These are phyloP conservation scores for Mesorhabditis spiculigera DNA, from an alignment of 2,888 invertebrate genomes.

Conservation along the genomic window DNA sequence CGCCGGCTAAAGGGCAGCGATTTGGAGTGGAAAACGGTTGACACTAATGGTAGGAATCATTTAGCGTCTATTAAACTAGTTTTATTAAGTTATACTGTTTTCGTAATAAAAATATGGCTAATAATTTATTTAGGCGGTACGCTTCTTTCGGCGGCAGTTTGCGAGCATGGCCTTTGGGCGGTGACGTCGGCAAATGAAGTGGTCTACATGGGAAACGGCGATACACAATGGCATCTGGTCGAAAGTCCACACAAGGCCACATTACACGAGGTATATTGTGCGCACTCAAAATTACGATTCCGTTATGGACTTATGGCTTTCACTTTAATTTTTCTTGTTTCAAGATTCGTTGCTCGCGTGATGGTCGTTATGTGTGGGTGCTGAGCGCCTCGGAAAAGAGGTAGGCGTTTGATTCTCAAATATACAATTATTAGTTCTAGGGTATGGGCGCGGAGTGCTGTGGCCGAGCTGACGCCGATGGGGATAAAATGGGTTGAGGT, in stretches of 20 bases:
- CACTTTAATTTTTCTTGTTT: background rate
- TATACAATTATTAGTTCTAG: background rate
- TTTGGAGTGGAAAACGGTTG: too few relatives aligned
- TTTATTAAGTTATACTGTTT: too few relatives aligned
- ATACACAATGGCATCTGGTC: background rate
- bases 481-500: slow-evolving; percentile 3
- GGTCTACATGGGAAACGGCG: background rate
- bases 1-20: background rate
- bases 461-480: slow-evolving; percentile 5
- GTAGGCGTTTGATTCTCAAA: background rate
- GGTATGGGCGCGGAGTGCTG: background rate
- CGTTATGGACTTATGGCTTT: background rate
- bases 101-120: too few relatives aligned
- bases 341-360: background rate
- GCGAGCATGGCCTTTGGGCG: too few relatives aligned
- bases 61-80: too few relatives aligned
- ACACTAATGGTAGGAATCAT: too few relatives aligned
- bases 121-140: too few relatives aligned
- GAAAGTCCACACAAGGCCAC: background rate
- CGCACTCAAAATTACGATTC: too few relatives aligned
- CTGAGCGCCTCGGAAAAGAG: background rate
- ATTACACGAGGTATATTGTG: too few relatives aligned
- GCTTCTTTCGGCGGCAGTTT: too few relatives aligned
- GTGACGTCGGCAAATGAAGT: background rate
- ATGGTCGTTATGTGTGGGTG: slow-evolving; percentile 5